phyloP scores from a whole-genome alignment of 2,113 vertebrate genomes.

The Bettongia penicillata region DNA sequence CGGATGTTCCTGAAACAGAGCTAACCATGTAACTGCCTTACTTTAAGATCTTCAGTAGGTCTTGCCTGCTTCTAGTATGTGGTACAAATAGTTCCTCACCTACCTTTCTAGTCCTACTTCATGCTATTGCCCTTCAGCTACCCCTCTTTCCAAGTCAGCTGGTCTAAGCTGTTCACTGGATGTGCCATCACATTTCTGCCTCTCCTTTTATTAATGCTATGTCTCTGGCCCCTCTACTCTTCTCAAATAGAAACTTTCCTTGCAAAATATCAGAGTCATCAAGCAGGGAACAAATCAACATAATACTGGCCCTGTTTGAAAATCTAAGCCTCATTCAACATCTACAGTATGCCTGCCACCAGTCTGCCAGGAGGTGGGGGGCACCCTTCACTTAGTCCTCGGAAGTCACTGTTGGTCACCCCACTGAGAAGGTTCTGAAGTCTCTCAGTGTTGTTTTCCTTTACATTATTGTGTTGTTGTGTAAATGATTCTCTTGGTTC shows the following conservation, averaged over 20 bases:
- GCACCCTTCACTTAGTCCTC: not conserved
- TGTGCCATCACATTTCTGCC: not conserved
- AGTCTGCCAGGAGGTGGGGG: not conserved
- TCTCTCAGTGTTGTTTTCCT: not conserved
- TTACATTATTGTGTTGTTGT: not conserved
- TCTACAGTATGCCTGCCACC: not conserved
- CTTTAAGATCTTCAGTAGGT: not conserved
- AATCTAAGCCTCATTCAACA: not conserved
- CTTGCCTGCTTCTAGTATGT: not conserved
- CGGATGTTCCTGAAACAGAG: not conserved
- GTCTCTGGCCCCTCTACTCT: not conserved
- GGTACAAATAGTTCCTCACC: not conserved
- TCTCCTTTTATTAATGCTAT: not conserved
- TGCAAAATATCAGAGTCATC: not conserved
- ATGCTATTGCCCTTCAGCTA: not conserved
- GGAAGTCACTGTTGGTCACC: not conserved
- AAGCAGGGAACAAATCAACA: not conserved
- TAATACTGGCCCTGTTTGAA: not conserved
- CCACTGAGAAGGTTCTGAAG: not conserved
- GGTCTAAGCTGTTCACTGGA: not conserved
- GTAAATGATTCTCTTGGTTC: not conserved
- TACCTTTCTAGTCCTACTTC: not conserved
- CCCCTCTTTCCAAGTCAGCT: not conserved
- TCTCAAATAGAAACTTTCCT: not conserved
- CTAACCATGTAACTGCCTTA: not conserved